These are phyloP conservation scores for Indicator indicator DNA, from an alignment of 2,113 vertebrate species.

Conservation along the genomic window DNA sequence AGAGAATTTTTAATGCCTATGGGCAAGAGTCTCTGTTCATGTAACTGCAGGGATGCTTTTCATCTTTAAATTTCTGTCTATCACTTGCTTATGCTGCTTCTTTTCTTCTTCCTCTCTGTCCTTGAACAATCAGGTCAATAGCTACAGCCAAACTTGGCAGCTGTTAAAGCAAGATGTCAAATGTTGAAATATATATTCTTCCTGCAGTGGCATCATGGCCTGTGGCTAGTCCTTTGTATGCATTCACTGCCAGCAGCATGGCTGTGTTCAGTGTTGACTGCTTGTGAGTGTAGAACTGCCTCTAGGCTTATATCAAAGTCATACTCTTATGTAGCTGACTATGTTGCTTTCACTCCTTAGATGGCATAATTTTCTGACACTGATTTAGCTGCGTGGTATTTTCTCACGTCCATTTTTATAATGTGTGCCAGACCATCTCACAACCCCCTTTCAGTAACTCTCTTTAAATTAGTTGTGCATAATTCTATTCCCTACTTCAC, in stretches of 20 bases:
- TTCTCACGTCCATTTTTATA: neutral
- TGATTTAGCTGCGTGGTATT: constrained; percentile 37
- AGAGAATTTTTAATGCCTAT: rapidly evolving
- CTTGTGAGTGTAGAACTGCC: neutral
- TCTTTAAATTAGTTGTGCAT: neutral
- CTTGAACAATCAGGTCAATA: constrained; percentile 66
- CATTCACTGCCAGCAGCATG: constrained; percentile 35
- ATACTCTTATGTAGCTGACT: constrained; percentile 33
- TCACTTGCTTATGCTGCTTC: neutral
- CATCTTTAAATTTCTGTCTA: constrained; percentile 14
- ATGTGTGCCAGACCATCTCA: neutral
- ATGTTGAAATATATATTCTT: constrained; percentile 70
- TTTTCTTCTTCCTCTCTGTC: constrained; percentile 43
- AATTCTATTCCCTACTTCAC: neutral
- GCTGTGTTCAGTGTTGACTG: neutral
- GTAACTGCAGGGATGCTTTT: neutral
- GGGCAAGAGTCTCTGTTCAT: neutral
- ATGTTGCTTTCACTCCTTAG: constrained; percentile 16
- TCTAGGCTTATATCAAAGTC: constrained; percentile 50
- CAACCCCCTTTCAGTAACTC: neutral
- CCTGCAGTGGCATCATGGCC: constrained; percentile 46
- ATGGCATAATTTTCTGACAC: constrained; percentile 39
- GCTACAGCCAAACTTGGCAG: constrained; percentile 64
- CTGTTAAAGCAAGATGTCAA: constrained; percentile 62
- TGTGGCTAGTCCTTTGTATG: constrained; percentile 41